These are phyloP conservation scores for Drosophila obscura DNA, from an alignment of 1,140 invertebrate species.

Conservation along the genomic window DNA sequence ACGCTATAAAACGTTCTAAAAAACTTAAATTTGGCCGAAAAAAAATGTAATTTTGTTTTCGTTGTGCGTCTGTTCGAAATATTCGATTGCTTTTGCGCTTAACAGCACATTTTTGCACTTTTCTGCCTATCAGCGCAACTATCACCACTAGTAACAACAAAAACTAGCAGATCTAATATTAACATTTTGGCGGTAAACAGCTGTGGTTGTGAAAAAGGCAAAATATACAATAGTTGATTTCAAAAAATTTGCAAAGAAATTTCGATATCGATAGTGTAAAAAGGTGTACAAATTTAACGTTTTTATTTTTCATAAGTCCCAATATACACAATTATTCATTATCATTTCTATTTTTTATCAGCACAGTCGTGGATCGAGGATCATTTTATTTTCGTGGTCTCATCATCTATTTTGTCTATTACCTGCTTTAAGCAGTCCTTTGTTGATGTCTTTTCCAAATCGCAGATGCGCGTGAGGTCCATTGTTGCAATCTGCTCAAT, in stretches of 20 bases:
- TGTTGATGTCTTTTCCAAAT: conserved; percentile 76
- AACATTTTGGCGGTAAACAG: too few species aligned
- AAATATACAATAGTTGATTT: too few species aligned
- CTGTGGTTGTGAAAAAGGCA: too few species aligned
- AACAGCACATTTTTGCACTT: too few species aligned
- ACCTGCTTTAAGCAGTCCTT: conserved; percentile 83
- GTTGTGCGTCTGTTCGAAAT: too few species aligned
- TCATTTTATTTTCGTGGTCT: conserved; percentile 49
- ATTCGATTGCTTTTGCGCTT: too few species aligned
- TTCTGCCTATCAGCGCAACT: too few species aligned
- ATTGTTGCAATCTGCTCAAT: conserved; percentile 82
- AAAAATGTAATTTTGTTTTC: background rate
- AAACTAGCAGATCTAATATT: too few species aligned
- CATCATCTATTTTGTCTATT: conserved; percentile 79
- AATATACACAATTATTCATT: background rate
- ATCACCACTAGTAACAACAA: too few species aligned
- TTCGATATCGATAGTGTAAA: too few species aligned
- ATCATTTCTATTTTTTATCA: conserved; percentile 8
- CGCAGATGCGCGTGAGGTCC: conserved; percentile 78
- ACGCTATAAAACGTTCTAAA: background rate
- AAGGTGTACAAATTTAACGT: too few species aligned
- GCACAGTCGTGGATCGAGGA: conserved; percentile 2
- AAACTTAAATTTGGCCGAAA: background rate
- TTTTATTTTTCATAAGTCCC: background rate
- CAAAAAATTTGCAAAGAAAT: too few species aligned